phyloP scores from a whole-genome alignment of 2,797 vertebrate species.

The Kryptopterus vitreolus region DNA sequence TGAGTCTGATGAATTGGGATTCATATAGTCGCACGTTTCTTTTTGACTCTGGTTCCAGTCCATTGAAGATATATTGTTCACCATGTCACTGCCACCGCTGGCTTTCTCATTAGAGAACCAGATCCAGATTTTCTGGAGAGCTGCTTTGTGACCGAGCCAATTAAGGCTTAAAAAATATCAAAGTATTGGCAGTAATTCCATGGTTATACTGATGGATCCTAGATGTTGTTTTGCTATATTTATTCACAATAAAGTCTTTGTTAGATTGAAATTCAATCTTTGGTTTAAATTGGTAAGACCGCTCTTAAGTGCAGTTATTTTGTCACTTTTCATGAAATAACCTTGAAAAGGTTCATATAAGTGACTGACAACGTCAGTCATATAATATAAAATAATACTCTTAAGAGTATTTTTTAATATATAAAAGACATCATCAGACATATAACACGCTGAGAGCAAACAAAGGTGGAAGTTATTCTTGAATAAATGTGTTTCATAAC shows the following conservation, averaged over 20 bases:
- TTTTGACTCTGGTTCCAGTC: background rate
- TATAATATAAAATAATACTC: too few species aligned
- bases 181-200: background rate
- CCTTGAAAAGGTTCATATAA: background rate
- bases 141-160: background rate
- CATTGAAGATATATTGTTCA: background rate
- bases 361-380: too few species aligned
- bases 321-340: background rate
- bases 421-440: too few species aligned
- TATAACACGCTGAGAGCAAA: background rate
- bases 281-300: background rate
- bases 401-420: too few species aligned
- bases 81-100: background rate
- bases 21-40: too few species aligned
- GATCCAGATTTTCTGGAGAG: background rate
- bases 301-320: background rate
- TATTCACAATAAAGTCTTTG: background rate
- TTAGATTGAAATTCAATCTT: background rate
- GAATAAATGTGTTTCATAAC: background rate
- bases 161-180: background rate
- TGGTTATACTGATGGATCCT: background rate
- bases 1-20: slow-evolving; percentile 52
- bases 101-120: background rate
- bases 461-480: background rate
- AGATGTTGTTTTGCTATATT: background rate